Evolutionary conservation across 2,113 vertebrate genomes (phyloP), one percentile per base, ranked within the genome.

Genomic region (Pongo pygmaeus): DNA sequence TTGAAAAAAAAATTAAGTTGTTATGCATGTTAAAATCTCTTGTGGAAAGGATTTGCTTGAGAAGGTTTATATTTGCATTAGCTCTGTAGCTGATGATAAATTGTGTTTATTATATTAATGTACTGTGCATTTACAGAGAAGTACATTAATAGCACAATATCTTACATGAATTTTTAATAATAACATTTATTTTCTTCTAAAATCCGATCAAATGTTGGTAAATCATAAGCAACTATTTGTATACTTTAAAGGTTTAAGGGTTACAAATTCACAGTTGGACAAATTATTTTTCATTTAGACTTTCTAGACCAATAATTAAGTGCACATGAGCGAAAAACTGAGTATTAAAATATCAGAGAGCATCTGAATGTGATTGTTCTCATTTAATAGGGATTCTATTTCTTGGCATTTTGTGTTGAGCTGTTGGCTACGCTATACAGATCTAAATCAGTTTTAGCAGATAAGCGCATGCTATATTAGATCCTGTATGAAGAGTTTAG

Each of bases 21-120:
- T 61, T 80, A 50, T 9, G 2, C 10, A 11, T 91, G 81, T 46
- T 92, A 30, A 95, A 93, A 77, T 97, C 35, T 72, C 90, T 0
- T 0, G 18, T 83, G 77, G 32, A 93, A 98, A 95, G 90, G 2
- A 40, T 69, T 70, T 80, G 14, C 57, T 94, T 35, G 72, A 94
- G 75, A 95, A 93, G n/a, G 40, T 90, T 93, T 97, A 52, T 64
- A 46, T 43, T 84, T 90, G 20, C 38, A 84, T 95, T 93, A 93
- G 40, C 12, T 86, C 12, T 6, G 59, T 79, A 86, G 97, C 81
- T 85, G 86, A 89, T 55, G 90, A 81, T 75, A 96, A 97, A 97
- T 46, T 79, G 6, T 78, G 25, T 93, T 75, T 89, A 50, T 89
- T 74, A 95, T 97, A 97, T 97, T 91, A 50, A 20, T 96, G n/a